phyloP scores from a whole-genome alignment of 2,113 vertebrate genomes.

The Perca flavescens region DNA sequence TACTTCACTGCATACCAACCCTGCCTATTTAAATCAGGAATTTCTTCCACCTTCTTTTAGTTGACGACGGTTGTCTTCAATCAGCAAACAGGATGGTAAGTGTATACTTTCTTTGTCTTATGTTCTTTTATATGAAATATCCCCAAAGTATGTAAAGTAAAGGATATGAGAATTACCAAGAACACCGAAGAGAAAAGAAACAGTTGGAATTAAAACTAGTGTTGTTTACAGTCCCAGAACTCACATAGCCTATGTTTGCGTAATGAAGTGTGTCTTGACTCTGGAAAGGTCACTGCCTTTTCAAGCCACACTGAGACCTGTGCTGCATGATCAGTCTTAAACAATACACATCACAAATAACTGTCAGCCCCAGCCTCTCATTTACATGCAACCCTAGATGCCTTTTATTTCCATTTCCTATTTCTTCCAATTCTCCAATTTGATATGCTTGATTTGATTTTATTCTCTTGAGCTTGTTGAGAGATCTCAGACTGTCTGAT shows the following conservation, averaged over 20 bases:
- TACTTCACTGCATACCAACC: background rate
- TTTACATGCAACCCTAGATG: conserved; percentile 14
- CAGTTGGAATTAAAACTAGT: background rate
- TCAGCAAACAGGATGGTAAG: conserved; percentile 63
- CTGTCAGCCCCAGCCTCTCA: background rate
- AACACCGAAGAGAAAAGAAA: background rate
- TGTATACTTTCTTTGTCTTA: conserved; percentile 23
- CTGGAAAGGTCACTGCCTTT: conserved; percentile 56
- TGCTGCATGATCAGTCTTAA: conserved; percentile 32
- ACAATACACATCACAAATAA: conserved; percentile 34
- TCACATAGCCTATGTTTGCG: conserved; percentile 31
- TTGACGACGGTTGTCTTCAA: background rate
- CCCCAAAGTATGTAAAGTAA: background rate
- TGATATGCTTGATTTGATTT: conserved; percentile 66
- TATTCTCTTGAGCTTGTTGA: conserved; percentile 25
- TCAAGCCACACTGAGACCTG: background rate
- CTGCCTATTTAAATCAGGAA: background rate
- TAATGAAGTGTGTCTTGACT: conserved; percentile 43
- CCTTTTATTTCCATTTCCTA: background rate
- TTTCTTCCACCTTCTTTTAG: conserved; percentile 5
- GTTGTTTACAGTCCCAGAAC: conserved; percentile 10
- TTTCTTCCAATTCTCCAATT: conserved; percentile 17
- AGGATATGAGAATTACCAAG: background rate
- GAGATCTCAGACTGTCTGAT: conserved; percentile 52
- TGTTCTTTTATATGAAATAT: background rate